Percentiles rank a stretch among this genome's conserved stretches.
These are phyloP conservation scores for Phenganax subtilis DNA, from an alignment of 92 coral and sea anemone species.

Conservation along the genomic window DNA sequence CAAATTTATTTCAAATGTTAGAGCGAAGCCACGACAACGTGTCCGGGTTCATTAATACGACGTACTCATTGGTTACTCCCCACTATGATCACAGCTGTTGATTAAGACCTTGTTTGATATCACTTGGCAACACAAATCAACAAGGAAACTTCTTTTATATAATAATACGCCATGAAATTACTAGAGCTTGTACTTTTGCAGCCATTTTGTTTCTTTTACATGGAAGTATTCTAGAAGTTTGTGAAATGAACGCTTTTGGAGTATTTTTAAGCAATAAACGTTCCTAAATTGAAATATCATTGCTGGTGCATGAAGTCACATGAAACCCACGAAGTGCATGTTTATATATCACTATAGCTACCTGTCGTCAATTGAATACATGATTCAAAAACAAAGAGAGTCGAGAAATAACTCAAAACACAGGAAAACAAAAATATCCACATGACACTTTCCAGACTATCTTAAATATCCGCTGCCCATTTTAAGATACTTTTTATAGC, in stretches of 20 bases:
- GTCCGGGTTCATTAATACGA: background rate
- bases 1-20: conserved; percentile 12
- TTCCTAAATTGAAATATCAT: background rate
- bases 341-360: conserved; percentile 14
- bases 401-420: background rate
- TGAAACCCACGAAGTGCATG: background rate
- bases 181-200: background rate
- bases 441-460: background rate
- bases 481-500: too few species aligned
- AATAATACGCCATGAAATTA: conserved; percentile 16
- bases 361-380: conserved; percentile 23
- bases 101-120: background rate
- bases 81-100: conserved; percentile 24
- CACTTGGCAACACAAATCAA: conserved; percentile 28
- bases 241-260: background rate
- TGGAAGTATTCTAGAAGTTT: background rate
- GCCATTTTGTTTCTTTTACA: background rate
- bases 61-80: conserved; percentile 15
- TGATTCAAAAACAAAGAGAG: conserved; percentile 33
- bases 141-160: background rate
- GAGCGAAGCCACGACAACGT: conserved; percentile 20
- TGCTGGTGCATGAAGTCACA: background rate
- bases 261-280: background rate
- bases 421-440: conserved; percentile 13
- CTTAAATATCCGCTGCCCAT: too few species aligned